Evolutionary conservation across 1,140 invertebrate genomes (phyloP).

Genomic region (Drosophila aff.): DNA sequence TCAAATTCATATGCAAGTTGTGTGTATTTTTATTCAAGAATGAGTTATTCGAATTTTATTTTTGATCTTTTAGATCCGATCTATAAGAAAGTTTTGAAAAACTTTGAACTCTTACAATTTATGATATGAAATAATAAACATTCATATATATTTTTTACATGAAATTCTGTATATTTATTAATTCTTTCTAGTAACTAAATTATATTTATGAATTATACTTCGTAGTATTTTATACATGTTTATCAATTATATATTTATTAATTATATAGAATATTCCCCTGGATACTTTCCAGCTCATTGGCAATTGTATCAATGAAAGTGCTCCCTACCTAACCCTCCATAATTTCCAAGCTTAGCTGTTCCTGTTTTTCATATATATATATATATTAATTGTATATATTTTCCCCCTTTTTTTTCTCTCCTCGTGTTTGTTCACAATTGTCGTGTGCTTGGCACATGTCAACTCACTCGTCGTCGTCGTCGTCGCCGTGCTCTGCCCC

Average conservation of each 20-base stretch:
- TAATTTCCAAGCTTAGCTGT: neutral
- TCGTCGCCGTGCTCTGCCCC: neutral
- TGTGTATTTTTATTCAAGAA: neutral
- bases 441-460: constrained; percentile 76
- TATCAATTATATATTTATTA: neutral
- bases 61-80: too few species aligned
- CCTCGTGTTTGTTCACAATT: constrained; percentile 37
- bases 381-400: neutral
- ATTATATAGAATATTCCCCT: neutral
- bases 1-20: neutral
- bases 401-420: neutral
- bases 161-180: too few species aligned
- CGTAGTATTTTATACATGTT: neutral
- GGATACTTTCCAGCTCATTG: neutral
- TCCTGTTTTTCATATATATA: constrained; percentile 1
- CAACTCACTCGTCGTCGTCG: constrained; percentile 63
- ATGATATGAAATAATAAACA: too few species aligned
- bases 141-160: too few species aligned
- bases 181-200: neutral
- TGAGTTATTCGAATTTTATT: neutral
- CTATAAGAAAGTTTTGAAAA: too few species aligned
- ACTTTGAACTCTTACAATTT: neutral
- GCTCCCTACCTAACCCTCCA: neutral
- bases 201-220: neutral
- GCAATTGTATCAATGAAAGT: constrained; percentile 40